Base-by-base conservation (phyloP, 2,888 invertebrate species). In the Dusona sp. region DNA sequence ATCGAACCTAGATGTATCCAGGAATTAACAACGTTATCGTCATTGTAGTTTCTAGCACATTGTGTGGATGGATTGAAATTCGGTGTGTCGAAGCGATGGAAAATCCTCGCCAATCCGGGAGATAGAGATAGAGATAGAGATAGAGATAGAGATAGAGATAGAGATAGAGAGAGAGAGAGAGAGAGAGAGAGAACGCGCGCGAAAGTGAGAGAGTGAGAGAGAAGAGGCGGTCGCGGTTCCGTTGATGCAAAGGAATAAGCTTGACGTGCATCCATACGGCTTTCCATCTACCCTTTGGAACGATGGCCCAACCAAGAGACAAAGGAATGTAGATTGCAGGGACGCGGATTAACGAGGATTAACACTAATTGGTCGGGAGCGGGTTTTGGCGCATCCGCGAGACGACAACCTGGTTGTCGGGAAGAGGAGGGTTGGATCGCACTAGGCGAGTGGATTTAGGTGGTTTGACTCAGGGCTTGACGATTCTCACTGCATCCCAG, bases 281-380 rank as follows among this genome's bases (percentile, higher is more conserved):
- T 86, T 85, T 87, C 80, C 68, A 72, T 57, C 75, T 79, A 81
- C 83, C 85, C 87, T 83, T 83, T 70, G 83, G 75, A 82, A 86
- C 88, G 85, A 83, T 83, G 82, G 85, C 79, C 83, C 83, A 51
- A 68, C 73, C 70, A 33, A 88, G 88, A 89, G 87, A 91, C 91
- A 92, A 91, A 92, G 92, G 91, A 91, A 92, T 92, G 92, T 88
- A 93, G 91, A 93, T 93, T 92, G 90, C 89, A 90, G 90, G 89
- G 90, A 91, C 88, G 90, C 88, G 90, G 91, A 91, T 92, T 91
- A 92, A 90, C 90, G 90, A 90, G 91, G 91, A 91, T 93, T 92
- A 92, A 91, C 92, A 90, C 91, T 93, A 93, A 93, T 93, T 93
- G 92, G 91, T 90, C 89, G 90, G 90, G 88, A 88, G 78, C 85